phyloP scores from a whole-genome alignment of 2,797 vertebrate species.

The Halcyon smyrnensis region DNA sequence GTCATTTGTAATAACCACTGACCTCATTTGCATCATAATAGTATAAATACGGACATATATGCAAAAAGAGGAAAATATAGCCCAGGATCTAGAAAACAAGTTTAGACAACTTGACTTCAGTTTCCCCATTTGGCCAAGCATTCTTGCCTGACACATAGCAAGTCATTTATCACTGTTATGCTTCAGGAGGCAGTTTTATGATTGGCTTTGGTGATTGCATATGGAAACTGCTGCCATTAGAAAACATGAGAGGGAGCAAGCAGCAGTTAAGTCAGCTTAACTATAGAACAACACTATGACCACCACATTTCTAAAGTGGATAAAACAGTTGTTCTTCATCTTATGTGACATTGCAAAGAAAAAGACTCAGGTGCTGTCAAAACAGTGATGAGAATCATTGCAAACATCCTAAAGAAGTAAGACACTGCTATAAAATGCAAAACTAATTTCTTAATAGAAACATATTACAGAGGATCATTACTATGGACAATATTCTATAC shows the following conservation, averaged over 20 bases:
- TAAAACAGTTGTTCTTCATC: not conserved
- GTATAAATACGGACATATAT: not conserved
- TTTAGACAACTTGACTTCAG: not conserved
- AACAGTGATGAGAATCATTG: not conserved
- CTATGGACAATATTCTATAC: not conserved
- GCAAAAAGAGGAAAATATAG: not conserved
- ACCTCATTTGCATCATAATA: not conserved
- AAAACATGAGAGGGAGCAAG: not conserved
- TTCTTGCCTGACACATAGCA: not conserved
- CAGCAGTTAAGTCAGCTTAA: not conserved
- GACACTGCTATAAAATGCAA: not conserved
- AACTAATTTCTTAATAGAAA: not conserved
- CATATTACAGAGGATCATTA: not conserved
- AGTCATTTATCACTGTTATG: not conserved
- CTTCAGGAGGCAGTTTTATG: not conserved
- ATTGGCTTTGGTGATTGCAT: not conserved
- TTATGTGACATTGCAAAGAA: not conserved
- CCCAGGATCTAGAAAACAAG: not conserved
- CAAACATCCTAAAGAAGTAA: not conserved
- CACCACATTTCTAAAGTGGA: not conserved
- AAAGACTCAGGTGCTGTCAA: not conserved
- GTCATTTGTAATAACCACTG: not conserved
- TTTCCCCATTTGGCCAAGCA: not conserved
- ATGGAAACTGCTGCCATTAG: not conserved
- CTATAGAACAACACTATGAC: not conserved